Conservation (phyloP, 1,140 invertebrate species). For the Brachionus angularis region DNA sequence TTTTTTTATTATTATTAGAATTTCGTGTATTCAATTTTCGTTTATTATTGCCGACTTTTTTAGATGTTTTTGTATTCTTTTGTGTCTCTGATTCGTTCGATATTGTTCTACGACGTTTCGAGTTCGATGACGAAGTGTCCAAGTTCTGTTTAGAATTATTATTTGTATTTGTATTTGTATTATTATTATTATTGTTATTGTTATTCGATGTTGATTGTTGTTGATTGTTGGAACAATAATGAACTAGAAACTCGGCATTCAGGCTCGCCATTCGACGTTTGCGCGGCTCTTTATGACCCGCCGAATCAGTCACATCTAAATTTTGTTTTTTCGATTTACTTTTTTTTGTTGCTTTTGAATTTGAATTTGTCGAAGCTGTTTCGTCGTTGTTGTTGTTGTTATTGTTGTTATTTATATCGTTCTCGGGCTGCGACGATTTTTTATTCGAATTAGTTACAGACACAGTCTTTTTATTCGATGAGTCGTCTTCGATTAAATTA, state of each 20-base stretch:
- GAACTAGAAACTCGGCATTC: conserved; percentile 10
- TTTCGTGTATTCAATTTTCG: neutral
- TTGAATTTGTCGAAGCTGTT: neutral
- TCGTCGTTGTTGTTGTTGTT: neutral
- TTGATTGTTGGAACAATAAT: conserved; percentile 42
- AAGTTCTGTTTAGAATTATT: neutral
- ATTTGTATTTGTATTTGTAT: conserved; percentile 1
- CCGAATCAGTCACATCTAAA: neutral
- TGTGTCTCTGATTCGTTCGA: conserved; percentile 19
- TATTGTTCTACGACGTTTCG: conserved; percentile 8
- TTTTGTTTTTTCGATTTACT: neutral
- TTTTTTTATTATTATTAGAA: neutral
- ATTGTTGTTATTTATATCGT: neutral
- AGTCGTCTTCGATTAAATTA: conserved; percentile 25
- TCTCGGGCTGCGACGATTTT: neutral
- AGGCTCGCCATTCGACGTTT: conserved; percentile 24
- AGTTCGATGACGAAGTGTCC: neutral
- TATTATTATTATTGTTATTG: neutral
- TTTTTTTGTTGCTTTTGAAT: neutral
- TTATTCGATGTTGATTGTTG: too few species aligned
- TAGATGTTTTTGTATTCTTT: neutral
- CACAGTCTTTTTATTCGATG: neutral
- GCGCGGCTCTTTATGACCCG: neutral
- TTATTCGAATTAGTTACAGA: neutral
- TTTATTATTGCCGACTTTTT: neutral